Evolutionary conservation across 2,888 invertebrate species (phyloP).

Genomic region (Bellardia pandia): DNA sequence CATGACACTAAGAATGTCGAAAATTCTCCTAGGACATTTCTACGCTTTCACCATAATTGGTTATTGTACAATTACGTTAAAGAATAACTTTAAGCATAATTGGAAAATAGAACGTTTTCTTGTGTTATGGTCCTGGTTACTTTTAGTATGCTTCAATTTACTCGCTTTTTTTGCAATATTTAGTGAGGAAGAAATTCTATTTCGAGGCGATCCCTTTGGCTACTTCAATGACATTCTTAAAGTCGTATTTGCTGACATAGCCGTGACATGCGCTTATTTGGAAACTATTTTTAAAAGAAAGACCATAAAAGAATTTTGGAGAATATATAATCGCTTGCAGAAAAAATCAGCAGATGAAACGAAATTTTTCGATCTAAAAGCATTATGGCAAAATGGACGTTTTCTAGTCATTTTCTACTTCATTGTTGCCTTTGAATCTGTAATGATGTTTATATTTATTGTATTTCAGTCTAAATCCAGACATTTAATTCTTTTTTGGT

Average conservation of each 20-base stretch:
- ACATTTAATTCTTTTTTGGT: constrained; percentile 77
- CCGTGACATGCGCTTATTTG: constrained; percentile 76
- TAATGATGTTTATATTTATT: constrained; percentile 50
- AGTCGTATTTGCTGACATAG: constrained; percentile 74
- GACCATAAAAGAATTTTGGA: constrained; percentile 76
- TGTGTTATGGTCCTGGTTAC: constrained; percentile 74
- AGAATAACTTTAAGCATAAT: constrained; percentile 49
- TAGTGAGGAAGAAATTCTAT: constrained; percentile 75
- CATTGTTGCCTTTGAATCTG: constrained; percentile 60
- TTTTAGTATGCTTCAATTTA: constrained; percentile 71
- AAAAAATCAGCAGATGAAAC: neutral
- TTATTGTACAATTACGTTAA: constrained; percentile 75
- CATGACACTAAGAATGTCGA: constrained; percentile 28
- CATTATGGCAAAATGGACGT: constrained; percentile 72
- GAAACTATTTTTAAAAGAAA: constrained; percentile 74
- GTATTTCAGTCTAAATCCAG: constrained; percentile 18
- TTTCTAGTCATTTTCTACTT: constrained; percentile 75
- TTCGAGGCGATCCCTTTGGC: constrained; percentile 75
- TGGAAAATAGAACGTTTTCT: constrained; percentile 49
- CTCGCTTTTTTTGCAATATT: constrained; percentile 48
- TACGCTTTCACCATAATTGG: constrained; percentile 79
- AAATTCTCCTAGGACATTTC: constrained; percentile 75
- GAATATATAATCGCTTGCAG: constrained; percentile 50
- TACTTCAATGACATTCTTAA: constrained; percentile 78
- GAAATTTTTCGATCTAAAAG: constrained; percentile 36